These are phyloP conservation scores for Tinamus major DNA, from an alignment of 2,797 vertebrate species.

Conservation along the genomic window DNA sequence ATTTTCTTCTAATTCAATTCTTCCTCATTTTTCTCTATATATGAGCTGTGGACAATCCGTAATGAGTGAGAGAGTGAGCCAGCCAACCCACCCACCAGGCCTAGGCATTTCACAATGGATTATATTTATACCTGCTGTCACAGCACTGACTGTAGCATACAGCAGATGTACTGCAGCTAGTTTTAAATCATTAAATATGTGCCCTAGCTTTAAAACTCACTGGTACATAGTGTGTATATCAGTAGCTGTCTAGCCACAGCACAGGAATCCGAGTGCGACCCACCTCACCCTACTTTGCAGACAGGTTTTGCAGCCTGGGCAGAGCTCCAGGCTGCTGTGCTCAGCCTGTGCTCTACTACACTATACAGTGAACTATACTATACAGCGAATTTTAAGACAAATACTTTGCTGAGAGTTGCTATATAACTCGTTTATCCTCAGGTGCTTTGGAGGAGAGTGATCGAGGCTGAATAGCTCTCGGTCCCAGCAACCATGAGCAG, in stretches of 20 bases:
- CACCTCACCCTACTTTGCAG: background rate
- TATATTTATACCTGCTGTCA: slow-evolving; percentile 16
- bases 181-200: background rate
- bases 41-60: background rate
- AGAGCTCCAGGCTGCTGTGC: background rate
- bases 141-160: fast-evolving
- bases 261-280: background rate
- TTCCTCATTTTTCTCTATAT: background rate
- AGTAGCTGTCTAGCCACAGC: background rate
- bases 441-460: background rate
- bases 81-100: background rate
- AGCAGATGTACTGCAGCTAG: background rate
- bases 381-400: background rate
- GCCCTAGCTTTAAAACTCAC: background rate
- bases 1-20: background rate
- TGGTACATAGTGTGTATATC: background rate
- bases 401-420: slow-evolving; percentile 18
- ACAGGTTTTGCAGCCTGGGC: background rate
- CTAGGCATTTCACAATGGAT: background rate
- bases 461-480: background rate
- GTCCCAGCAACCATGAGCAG: no score
- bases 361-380: background rate
- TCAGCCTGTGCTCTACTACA: background rate
- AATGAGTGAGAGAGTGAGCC: background rate
- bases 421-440: background rate